Evolutionary conservation across 2,888 invertebrate species (phyloP), one percentile per base, ranked within the genome.

Genomic region (Andrena hattorfiana): DNA sequence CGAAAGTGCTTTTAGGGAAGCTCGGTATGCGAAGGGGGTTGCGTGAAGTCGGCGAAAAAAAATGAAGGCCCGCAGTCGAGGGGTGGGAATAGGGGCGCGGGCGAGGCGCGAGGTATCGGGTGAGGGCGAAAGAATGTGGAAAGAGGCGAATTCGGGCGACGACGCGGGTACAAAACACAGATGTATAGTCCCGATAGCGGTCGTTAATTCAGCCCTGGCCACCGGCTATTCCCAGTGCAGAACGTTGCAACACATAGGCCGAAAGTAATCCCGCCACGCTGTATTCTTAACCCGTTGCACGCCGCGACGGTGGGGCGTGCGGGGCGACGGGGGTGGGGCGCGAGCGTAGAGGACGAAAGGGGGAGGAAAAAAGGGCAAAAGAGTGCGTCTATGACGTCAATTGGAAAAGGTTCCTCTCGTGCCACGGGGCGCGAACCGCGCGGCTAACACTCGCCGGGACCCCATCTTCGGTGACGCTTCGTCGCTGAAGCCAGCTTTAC

Each of bases 331-430:
- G 42, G 49, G 63, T 2, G 16, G 63, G 32, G 49, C 51, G 68
- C 60, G 80, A 68, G 42, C 42, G 42, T 1, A 42, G 42, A 42
- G 77, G 74, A 63, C 69, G 85, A 64, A 82, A 70, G 64, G 83
- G 68, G 84, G 64, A 77, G 74, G 59, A 82, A 89, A 89, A 89
- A 89, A 85, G 87, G 89, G 83, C 78, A 89, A 91, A 89, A 88
- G 88, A 91, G 91, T 87, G 87, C 88, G 89, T 86, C 91, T 88
- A 92, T 94, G 94, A 94, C 94, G 94, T 94, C 94, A 94, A 94
- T 94, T 90, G 93, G 93, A 93, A 93, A 94, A 94, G 93, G 93
- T 93, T 92, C 92, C 87, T 85, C 81, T 86, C 87, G 88, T 86
- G 87, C 77, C 89, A 88, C 89, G 87, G 79, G 85, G 85, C 82